phyloP scores from a whole-genome alignment of 2,113 vertebrate species.

The Paratilapia polleni region DNA sequence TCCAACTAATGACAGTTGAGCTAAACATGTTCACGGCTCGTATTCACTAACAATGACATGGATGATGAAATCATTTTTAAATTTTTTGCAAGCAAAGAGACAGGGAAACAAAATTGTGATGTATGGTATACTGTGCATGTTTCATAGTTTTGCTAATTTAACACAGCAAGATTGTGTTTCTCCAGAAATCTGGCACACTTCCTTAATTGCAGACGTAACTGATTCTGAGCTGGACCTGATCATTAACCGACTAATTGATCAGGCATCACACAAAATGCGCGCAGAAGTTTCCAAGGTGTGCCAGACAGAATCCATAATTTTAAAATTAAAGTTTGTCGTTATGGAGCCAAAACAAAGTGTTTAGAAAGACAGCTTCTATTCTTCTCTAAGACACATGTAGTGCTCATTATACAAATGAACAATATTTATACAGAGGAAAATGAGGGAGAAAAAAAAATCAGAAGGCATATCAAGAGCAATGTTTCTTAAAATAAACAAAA shows the following conservation, averaged over 20 bases:
- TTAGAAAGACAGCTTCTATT: neutral
- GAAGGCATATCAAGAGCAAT: neutral
- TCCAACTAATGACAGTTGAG: slow-evolving; percentile 56
- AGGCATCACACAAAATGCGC: slow-evolving; percentile 3
- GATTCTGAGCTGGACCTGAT: neutral
- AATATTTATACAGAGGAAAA: neutral
- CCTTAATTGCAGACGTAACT: neutral
- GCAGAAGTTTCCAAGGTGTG: slow-evolving; percentile 14
- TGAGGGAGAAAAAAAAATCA: neutral
- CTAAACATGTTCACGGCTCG: slow-evolving; percentile 30
- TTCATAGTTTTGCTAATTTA: slow-evolving; percentile 14
- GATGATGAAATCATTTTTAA: slow-evolving; percentile 61
- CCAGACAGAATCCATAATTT: neutral
- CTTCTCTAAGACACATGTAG: neutral
- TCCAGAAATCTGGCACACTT: slow-evolving; percentile 4
- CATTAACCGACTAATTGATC: slow-evolving; percentile 29
- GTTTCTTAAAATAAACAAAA: neutral
- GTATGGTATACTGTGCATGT: slow-evolving; percentile 5
- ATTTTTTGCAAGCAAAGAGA: slow-evolving; percentile 10
- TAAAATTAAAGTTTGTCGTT: neutral
- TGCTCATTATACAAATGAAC: neutral
- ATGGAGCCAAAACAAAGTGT: neutral
- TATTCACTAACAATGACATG: slow-evolving; percentile 36
- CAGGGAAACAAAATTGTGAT: neutral
- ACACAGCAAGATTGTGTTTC: neutral